These are phyloP conservation scores for Drosophila melanosoma DNA, from an alignment of 2,888 invertebrate species.

Conservation along the genomic window DNA sequence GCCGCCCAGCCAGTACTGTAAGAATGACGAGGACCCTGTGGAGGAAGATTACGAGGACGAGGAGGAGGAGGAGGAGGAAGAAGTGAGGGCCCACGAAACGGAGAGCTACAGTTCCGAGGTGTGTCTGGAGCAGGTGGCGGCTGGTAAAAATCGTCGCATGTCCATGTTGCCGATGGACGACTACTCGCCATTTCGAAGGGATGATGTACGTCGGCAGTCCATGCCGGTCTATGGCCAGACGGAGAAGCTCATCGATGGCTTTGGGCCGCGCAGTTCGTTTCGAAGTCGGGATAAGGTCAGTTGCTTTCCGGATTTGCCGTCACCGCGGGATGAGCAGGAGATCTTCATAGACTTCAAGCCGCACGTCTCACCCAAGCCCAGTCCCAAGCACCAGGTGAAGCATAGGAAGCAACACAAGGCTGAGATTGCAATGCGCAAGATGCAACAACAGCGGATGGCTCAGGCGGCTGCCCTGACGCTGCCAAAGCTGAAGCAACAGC, in stretches of 20 bases:
- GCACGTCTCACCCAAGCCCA: slow-evolving; percentile 88
- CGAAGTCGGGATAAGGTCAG: slow-evolving; percentile 70
- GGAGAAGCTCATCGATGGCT: slow-evolving; percentile 79
- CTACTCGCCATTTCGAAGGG: slow-evolving; percentile 76
- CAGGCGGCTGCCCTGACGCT: slow-evolving; percentile 75
- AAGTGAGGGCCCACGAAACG: slow-evolving; percentile 59
- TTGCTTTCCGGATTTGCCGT: slow-evolving; percentile 47
- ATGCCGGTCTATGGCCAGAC: slow-evolving; percentile 82
- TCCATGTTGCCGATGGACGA: slow-evolving; percentile 75
- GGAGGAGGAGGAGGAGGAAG: slow-evolving; percentile 69
- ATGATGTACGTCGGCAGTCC: slow-evolving; percentile 80
- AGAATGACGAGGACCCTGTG: slow-evolving; percentile 66
- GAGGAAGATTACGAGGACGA: slow-evolving; percentile 71
- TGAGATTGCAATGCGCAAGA: slow-evolving; percentile 85
- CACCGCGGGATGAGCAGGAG: slow-evolving; percentile 88
- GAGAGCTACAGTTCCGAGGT: slow-evolving; percentile 73
- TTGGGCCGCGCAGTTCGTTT: slow-evolving; percentile 73
- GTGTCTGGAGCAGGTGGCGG: slow-evolving; percentile 47
- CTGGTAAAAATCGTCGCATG: slow-evolving; percentile 66
- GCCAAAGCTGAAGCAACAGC: slow-evolving; percentile 61
- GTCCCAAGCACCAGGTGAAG: slow-evolving; percentile 86
- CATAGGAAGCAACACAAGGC: slow-evolving; percentile 90
- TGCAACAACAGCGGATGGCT: slow-evolving; percentile 85
- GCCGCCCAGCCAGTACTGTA: slow-evolving; percentile 77
- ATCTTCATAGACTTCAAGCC: slow-evolving; percentile 96